Conservation (phyloP, 2,797 vertebrate genomes). For the Diceros bicornis region DNA sequence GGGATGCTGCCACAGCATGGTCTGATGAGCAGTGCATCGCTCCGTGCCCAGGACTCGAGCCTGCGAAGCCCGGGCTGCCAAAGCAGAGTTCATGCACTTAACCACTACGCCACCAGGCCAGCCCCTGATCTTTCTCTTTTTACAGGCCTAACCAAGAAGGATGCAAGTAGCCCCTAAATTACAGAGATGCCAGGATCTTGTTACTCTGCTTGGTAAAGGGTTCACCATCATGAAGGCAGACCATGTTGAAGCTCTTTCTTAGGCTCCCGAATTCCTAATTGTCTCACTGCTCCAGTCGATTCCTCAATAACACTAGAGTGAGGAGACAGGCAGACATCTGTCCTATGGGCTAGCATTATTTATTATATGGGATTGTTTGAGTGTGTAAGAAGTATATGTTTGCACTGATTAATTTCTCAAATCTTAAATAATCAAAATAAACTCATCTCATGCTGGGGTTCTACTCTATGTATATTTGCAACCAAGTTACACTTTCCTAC, state of each 20-base stretch:
- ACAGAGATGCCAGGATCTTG: not conserved
- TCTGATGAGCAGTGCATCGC: too few species aligned
- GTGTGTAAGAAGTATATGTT: not conserved
- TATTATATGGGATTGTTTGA: not conserved
- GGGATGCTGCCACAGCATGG: too few species aligned
- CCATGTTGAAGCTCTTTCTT: not conserved
- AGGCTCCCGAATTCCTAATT: not conserved
- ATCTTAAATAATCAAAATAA: conserved; percentile 29
- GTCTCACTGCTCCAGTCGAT: not conserved
- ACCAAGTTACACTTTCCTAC: not conserved
- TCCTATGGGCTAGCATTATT: not conserved
- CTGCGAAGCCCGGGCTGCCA: too few species aligned
- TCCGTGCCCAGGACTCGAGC: too few species aligned
- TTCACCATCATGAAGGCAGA: not conserved
- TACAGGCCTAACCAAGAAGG: not conserved
- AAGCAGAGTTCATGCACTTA: too few species aligned
- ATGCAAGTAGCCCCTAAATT: not conserved
- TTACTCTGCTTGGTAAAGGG: not conserved
- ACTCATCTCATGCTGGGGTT: not conserved
- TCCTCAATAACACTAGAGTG: not conserved
- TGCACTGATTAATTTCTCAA: not conserved
- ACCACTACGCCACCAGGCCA: too few species aligned
- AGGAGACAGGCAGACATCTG: not conserved
- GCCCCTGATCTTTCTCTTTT: not conserved
- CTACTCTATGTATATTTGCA: not conserved